phyloP scores from a whole-genome alignment of 2,888 invertebrate species.

The Orthosia incerta region DNA sequence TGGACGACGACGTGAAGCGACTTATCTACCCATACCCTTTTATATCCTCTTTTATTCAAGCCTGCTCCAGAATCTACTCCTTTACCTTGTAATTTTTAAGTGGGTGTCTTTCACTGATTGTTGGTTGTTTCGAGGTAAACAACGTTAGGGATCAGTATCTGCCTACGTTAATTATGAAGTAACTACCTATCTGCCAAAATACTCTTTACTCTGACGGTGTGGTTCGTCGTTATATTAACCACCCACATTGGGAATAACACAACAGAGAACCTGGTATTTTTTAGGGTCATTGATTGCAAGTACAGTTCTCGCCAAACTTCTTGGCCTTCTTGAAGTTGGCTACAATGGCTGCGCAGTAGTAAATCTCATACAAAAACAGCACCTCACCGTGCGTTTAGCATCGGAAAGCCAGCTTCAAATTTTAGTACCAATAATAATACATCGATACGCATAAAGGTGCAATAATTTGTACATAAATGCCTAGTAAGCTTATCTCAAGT shows the following conservation, averaged over 20 bases:
- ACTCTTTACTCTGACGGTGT: not conserved
- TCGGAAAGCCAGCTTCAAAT: too few species aligned
- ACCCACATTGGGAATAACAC: not conserved
- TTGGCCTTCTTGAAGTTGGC: too few species aligned
- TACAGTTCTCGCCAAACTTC: too few species aligned
- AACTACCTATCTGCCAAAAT: not conserved
- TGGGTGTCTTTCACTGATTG: constrained; percentile 15
- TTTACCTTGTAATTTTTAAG: constrained; percentile 45
- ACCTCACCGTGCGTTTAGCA: too few species aligned
- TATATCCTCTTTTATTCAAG: constrained; percentile 73
- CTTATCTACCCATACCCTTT: constrained; percentile 77
- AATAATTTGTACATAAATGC: not conserved
- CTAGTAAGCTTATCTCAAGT: constrained; percentile 8
- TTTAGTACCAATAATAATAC: too few species aligned
- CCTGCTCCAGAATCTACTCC: constrained; percentile 61
- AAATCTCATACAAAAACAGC: too few species aligned
- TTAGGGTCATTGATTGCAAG: not conserved
- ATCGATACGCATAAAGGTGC: too few species aligned
- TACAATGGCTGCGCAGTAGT: too few species aligned
- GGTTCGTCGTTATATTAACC: not conserved
- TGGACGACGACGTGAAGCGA: constrained; percentile 75
- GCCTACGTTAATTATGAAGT: not conserved
- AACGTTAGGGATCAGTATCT: not conserved
- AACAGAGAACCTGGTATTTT: not conserved
- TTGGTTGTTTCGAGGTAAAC: constrained; percentile 1